Evolutionary conservation across 2,888 invertebrate species (phyloP).

Genomic region (Apamea crenata): DNA sequence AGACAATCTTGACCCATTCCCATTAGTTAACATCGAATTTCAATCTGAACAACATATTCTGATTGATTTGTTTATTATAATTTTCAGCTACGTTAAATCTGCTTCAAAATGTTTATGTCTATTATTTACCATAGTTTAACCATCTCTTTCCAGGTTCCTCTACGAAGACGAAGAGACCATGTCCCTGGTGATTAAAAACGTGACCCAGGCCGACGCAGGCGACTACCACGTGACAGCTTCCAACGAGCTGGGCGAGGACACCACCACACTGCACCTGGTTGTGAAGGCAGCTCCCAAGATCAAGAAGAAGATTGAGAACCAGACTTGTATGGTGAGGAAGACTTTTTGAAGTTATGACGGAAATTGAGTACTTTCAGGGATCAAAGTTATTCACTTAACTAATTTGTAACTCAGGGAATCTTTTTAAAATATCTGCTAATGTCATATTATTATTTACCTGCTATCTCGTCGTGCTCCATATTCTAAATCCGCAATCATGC

Average conservation of each 20-base stretch:
- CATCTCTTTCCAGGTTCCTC: conserved; percentile 89
- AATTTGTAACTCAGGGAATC: not conserved
- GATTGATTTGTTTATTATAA: not conserved
- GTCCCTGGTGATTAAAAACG: conserved; percentile 96
- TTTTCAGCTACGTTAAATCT: not conserved
- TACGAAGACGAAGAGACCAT: conserved; percentile 97
- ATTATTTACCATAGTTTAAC: not conserved
- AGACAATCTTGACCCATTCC: not conserved
- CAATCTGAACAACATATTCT: not conserved
- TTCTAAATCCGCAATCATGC: not conserved
- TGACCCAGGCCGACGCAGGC: conserved; percentile 95
- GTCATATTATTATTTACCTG: too few species aligned
- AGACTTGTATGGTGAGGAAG: conserved; percentile 90
- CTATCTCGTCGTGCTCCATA: not conserved
- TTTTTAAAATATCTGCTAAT: too few species aligned
- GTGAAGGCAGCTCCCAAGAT: conserved; percentile 97
- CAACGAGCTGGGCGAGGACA: conserved; percentile 96
- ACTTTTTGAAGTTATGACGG: not conserved
- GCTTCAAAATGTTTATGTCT: not conserved
- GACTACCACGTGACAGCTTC: conserved; percentile 94
- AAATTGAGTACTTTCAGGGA: not conserved
- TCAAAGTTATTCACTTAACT: not conserved
- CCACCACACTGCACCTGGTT: conserved; percentile 93
- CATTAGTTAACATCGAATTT: not conserved
- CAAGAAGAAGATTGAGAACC: conserved; percentile 94